Conservation (phyloP, 2,113 vertebrate genomes). For the Ascaphus truei region DNA sequence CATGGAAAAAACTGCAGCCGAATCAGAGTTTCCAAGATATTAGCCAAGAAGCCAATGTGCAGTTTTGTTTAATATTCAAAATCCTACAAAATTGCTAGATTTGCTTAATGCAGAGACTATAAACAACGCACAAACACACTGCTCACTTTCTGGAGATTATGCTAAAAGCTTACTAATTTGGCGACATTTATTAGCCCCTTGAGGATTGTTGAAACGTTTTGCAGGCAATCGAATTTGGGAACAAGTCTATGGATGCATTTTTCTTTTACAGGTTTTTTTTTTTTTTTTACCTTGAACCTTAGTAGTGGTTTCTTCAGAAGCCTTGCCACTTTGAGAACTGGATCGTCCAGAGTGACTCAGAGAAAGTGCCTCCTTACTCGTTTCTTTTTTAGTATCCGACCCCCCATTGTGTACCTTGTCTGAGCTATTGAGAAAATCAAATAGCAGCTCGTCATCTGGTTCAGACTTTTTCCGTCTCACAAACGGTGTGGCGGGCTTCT, state of each 20-base stretch:
- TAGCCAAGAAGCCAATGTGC: too few species aligned
- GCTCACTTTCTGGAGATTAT: too few species aligned
- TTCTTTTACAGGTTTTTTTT: not conserved
- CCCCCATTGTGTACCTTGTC: slow-evolving; percentile 75
- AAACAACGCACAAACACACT: too few species aligned
- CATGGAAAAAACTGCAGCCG: too few species aligned
- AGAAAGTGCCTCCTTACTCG: slow-evolving; percentile 54
- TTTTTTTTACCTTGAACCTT: slow-evolving; percentile 58
- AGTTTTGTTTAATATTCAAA: too few species aligned
- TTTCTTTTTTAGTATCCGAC: slow-evolving; percentile 75
- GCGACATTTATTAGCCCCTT: not conserved
- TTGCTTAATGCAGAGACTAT: too few species aligned
- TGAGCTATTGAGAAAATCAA: slow-evolving; percentile 96
- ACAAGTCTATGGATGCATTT: too few species aligned
- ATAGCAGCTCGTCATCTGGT: slow-evolving; percentile 89
- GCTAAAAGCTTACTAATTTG: too few species aligned
- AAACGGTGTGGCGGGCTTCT: slow-evolving; percentile 76
- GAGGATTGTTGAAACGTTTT: too few species aligned
- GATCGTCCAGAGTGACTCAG: slow-evolving; percentile 72
- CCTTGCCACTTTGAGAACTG: slow-evolving; percentile 72
- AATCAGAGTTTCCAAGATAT: too few species aligned
- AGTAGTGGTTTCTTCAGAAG: slow-evolving; percentile 63
- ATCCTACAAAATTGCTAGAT: too few species aligned
- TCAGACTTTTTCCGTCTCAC: slow-evolving; percentile 86
- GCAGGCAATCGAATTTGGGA: too few species aligned